Conservation (phyloP, 2,797 vertebrate genomes). For the Macrochelys suwanniensis region DNA sequence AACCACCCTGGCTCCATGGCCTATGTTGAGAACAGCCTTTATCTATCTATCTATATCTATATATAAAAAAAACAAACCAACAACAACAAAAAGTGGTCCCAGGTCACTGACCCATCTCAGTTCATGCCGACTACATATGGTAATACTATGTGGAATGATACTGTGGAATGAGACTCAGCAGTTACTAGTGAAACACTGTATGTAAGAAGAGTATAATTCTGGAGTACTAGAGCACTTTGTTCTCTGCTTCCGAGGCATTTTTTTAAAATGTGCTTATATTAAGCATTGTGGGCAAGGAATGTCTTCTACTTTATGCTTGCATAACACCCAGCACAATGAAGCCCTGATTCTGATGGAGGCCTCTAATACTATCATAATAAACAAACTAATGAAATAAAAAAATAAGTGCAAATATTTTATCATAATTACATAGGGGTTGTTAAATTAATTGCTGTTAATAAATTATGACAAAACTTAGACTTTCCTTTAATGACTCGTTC, state of each 20-base stretch:
- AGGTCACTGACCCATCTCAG: not conserved
- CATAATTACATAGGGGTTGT: not conserved
- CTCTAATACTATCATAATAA: not conserved
- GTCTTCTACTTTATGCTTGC: not conserved
- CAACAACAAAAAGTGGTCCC: not conserved
- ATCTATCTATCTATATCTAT: too few relatives aligned
- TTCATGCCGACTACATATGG: not conserved
- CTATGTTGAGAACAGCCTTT: not conserved
- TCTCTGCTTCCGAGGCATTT: conserved; percentile 34
- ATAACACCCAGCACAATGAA: not conserved
- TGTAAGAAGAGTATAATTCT: not conserved
- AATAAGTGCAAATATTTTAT: not conserved
- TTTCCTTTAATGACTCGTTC: conserved; percentile 38
- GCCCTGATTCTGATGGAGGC: not conserved
- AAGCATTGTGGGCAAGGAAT: not conserved
- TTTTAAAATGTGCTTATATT: conserved; percentile 16
- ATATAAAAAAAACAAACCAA: too few relatives aligned
- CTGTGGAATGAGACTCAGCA: not conserved
- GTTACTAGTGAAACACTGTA: not conserved
- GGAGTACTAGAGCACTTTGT: conserved; percentile 31
- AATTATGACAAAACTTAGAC: not conserved
- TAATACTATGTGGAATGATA: not conserved
- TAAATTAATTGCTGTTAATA: not conserved
- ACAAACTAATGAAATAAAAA: not conserved
- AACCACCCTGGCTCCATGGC: not conserved